These are phyloP conservation scores for Apaloderma vittatum DNA, from an alignment of 2,113 vertebrate species.

Conservation along the genomic window DNA sequence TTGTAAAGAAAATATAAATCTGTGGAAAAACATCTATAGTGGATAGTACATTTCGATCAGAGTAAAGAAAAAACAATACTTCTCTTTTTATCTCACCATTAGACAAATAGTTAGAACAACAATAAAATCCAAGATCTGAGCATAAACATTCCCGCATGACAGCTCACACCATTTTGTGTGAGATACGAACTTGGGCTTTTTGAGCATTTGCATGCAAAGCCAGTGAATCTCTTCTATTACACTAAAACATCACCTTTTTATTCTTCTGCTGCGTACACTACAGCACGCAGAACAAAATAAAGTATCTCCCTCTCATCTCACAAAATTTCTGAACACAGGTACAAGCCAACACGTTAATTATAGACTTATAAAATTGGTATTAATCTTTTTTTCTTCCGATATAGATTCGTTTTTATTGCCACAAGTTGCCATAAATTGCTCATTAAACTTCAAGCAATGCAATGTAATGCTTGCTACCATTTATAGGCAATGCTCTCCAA, in stretches of 20 bases:
- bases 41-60: not conserved
- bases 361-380: constrained; percentile 40
- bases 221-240: not conserved
- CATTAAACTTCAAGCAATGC: constrained; percentile 79
- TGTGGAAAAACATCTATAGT: not conserved
- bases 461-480: constrained; percentile 76
- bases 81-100: not conserved
- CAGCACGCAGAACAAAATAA: not conserved
- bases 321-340: constrained; percentile 3
- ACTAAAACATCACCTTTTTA: not conserved
- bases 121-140: not conserved
- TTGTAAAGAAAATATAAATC: not conserved
- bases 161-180: not conserved
- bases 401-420: constrained; percentile 49
- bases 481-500: constrained; percentile 81
- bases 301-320: not conserved
- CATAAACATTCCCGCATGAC: not conserved
- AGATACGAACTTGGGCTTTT: not conserved
- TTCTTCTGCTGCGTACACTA: not conserved
- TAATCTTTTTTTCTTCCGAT: constrained; percentile 60
- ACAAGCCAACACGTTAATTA: constrained; percentile 64
- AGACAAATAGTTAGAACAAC: not conserved
- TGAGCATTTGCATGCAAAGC: not conserved
- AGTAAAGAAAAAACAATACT: not conserved
- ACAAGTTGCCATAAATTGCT: constrained; percentile 79